Evolutionary conservation across 2,797 vertebrate genomes (phyloP).

Genomic region (Anas bahamensis): DNA sequence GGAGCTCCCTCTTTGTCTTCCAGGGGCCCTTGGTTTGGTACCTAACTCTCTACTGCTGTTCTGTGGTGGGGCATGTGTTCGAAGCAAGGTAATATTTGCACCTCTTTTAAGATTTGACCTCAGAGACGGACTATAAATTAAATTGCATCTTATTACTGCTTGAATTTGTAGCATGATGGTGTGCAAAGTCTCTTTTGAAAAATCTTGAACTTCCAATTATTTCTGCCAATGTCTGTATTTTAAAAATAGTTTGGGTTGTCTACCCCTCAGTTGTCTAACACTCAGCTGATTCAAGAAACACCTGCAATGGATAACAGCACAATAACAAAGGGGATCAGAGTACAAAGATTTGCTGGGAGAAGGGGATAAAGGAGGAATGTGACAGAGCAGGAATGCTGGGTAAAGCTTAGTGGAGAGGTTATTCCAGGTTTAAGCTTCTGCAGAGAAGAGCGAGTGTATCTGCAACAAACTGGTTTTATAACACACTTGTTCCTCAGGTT

Average conservation of each 20-base stretch:
- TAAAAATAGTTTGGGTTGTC: not conserved
- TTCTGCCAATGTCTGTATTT: not conserved
- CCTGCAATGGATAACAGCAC: not conserved
- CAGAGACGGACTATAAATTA: not conserved
- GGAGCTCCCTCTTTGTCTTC: not conserved
- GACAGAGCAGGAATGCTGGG: not conserved
- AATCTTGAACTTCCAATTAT: not conserved
- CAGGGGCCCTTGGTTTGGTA: not conserved
- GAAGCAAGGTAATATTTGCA: not conserved
- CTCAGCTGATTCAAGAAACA: not conserved
- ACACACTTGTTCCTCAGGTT: not conserved
- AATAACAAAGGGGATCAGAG: not conserved
- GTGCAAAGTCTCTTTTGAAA: not conserved
- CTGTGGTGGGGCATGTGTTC: not conserved
- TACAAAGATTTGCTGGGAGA: not conserved
- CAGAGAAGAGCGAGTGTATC: not conserved
- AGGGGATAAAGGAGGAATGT: constrained; percentile 37
- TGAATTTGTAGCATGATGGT: not conserved
- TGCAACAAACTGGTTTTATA: not conserved
- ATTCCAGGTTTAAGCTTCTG: constrained; percentile 17
- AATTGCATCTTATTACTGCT: not conserved
- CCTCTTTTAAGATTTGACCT: not conserved
- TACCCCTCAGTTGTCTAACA: not conserved
- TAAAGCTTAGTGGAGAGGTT: not conserved
- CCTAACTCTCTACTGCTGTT: not conserved